Base-by-base conservation (phyloP, 2,113 vertebrate species). In the Peromyscus polionotus region DNA sequence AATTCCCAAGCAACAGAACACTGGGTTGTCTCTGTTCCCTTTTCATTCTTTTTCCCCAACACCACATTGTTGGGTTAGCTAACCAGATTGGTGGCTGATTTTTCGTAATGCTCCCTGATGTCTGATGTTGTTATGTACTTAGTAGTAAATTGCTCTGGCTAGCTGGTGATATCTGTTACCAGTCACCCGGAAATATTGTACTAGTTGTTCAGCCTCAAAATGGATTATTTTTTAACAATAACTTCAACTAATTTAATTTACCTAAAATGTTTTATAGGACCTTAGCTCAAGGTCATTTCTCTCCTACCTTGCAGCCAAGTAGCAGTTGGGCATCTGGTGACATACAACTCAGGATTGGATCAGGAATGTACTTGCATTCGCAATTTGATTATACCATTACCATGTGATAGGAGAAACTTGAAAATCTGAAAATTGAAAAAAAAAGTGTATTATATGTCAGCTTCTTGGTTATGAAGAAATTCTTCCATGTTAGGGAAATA, bases 181-280 rank as follows among this genome's bases (percentile, higher is more conserved):
- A 24, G 22, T 76, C 51, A 73, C 51, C 91, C 93, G 63, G 65
- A 97, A 95, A 90, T 81, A 59, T 22, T 88, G 22, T 22, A 75
- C 17, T 91, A 80, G 42, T 54, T 84, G 10, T 94, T 88, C 51
- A 89, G 4, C 39, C 45, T 94, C 65, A 48, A n/a, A 73, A 77
- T 73, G 51, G n/a, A 48, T 68, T 68, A 75, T 26, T 83, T n/a
- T 95, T 42, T 22, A 6, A 19, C 90, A 93, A 90, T 83, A 94
- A 92, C 65, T 94, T 85, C 54, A 48, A 92, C 72, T 93, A 93
- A 87, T 28, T 26, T 67, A 81, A 8, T 22, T 80, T 91, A 94
- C 65, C 96, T 76, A 89, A 94, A 85, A 93, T 95, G n/a, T 81
- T 95, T 95, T 93, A 86, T 83, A 75, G 72, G 67, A 57, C 28